phyloP scores from a whole-genome alignment of 2,113 vertebrate species.

The Tympanuchus pallidicinctus region DNA sequence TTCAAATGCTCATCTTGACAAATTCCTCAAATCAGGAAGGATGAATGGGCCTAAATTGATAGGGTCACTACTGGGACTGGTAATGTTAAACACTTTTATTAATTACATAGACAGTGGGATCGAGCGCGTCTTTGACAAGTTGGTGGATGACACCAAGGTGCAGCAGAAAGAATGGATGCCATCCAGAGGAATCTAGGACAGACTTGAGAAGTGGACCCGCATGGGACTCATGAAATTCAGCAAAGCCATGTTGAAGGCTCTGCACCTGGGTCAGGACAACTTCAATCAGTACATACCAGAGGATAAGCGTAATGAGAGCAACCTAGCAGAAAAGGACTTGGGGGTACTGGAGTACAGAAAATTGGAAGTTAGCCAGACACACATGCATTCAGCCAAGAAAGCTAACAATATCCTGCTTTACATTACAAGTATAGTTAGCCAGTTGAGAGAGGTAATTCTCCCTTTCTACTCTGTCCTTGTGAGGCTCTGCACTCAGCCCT shows the following conservation, averaged over 20 bases:
- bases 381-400: neutral
- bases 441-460: neutral
- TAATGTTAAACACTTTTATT: neutral
- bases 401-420: neutral
- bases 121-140: neutral
- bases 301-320: neutral
- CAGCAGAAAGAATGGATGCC: neutral
- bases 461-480: neutral
- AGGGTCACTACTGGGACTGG: neutral
- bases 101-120: neutral
- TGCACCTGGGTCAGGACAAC: neutral
- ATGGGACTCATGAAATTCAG: neutral
- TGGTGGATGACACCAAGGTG: neutral
- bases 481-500: neutral
- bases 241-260: neutral
- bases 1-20: neutral
- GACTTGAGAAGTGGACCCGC: neutral
- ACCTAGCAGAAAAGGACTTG: neutral
- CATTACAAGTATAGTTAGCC: neutral
- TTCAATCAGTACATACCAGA: neutral
- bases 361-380: neutral
- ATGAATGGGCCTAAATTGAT: neutral
- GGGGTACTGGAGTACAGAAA: neutral
- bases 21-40: neutral
- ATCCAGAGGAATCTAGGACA: neutral